Conservation (phyloP, 2,113 vertebrate genomes). For the Istiophorus platypterus region DNA sequence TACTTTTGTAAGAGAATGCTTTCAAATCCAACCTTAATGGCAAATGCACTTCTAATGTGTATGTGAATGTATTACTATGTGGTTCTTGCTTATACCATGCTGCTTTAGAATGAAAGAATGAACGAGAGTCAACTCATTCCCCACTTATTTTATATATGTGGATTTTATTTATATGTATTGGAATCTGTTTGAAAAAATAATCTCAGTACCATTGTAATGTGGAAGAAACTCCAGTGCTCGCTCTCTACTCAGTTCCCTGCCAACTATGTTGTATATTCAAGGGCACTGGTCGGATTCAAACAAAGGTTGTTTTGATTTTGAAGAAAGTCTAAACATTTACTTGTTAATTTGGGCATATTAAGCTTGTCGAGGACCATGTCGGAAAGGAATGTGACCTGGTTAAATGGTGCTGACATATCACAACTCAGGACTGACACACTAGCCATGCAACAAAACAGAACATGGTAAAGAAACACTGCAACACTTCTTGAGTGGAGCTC, state of each 20-base stretch:
- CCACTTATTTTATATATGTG: background rate
- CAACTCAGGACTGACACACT: background rate
- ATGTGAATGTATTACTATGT: background rate
- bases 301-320: background rate
- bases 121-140: background rate
- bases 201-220: background rate
- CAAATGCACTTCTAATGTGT: background rate
- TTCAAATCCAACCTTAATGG: slow-evolving; percentile 4
- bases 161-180: no score
- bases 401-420: background rate
- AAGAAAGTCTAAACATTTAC: background rate
- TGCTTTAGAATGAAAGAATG: background rate
- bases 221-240: background rate
- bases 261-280: background rate
- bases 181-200: no score
- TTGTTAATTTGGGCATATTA: background rate
- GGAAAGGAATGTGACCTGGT: background rate
- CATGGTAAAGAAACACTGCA: background rate
- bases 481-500: background rate
- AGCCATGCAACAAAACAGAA: background rate
- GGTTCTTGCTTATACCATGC: background rate
- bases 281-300: background rate
- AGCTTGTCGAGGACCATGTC: background rate
- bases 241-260: background rate
- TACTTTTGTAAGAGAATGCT: background rate